Evolutionary conservation across 92 coral and sea anemone genomes (phyloP).

Genomic region (Umimayanthus chanpuru): DNA sequence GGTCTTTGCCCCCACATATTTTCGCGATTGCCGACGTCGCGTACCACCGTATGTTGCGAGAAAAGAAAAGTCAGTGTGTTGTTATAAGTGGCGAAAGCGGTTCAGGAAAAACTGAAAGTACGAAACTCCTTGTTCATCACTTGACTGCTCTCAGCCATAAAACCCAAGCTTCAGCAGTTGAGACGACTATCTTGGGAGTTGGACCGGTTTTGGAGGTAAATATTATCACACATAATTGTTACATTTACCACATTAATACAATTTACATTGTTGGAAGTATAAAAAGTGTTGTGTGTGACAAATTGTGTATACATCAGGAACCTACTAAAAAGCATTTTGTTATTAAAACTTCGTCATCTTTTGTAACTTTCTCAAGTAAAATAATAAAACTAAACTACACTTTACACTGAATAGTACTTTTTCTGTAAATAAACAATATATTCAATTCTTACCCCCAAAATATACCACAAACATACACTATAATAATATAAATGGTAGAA

Average conservation of each 20-base stretch:
- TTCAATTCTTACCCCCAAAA: background rate
- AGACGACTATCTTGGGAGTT: conserved; percentile 95
- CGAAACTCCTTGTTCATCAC: conserved; percentile 94
- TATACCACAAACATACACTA: background rate
- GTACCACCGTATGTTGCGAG: conserved; percentile 93
- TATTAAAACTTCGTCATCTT: too few relatives aligned
- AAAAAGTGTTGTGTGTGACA: background rate
- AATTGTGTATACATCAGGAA: conserved; percentile 27
- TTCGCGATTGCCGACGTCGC: conserved; percentile 99
- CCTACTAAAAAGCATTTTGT: conserved; percentile 25
- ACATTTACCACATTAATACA: conserved; percentile 6
- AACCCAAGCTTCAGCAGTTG: conserved; percentile 88
- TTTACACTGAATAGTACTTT: background rate
- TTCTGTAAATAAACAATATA: background rate
- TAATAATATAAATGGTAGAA: background rate
- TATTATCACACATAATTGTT: background rate
- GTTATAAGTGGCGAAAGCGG: conserved; percentile 99
- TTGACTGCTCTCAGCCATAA: conserved; percentile 93
- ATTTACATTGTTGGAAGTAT: background rate
- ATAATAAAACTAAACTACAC: background rate
- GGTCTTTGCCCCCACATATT: conserved; percentile 96
- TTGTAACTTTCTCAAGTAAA: background rate
- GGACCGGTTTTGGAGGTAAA: conserved; percentile 99
- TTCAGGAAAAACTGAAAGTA: conserved; percentile 97
- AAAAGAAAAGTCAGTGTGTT: conserved; percentile 91